A percentile compares a stretch with the other conserved stretches of the same genome.
These are phyloP conservation scores for Brachyistius frenatus DNA, from an alignment of 2,113 vertebrate species.

Conservation along the genomic window DNA sequence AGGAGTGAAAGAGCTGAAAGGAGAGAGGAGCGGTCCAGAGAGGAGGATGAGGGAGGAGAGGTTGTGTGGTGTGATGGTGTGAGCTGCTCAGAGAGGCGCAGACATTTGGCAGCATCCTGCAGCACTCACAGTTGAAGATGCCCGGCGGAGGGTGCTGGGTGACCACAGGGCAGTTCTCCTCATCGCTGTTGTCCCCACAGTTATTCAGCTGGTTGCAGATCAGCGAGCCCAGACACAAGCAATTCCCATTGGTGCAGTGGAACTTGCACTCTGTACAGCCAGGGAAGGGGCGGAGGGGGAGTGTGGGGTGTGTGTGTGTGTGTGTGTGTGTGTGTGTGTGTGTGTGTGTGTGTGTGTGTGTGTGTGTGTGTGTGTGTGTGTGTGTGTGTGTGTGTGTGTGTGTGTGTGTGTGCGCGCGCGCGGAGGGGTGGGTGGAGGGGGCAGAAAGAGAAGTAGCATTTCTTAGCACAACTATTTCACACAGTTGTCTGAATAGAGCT, in stretches of 20 bases:
- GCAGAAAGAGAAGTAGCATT: slow-evolving; percentile 8
- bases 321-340: too few species aligned
- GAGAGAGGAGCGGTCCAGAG: background rate
- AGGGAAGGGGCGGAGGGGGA: background rate
- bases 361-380: too few species aligned
- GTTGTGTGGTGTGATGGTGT: background rate
- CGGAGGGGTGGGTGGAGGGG: background rate
- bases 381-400: too few species aligned
- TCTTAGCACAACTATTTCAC: slow-evolving; percentile 21
- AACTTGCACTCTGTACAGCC: slow-evolving; percentile 93
- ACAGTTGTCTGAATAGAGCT: background rate
- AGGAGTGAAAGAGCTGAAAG: background rate
- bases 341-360: too few species aligned
- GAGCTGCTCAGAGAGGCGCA: background rate
- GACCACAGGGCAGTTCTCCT: slow-evolving; percentile 96
- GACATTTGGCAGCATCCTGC: slow-evolving; percentile 19
- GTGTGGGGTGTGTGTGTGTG: too few species aligned
- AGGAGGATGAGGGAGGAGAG: background rate
- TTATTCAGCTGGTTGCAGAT: slow-evolving; percentile 98
- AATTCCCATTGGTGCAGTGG: slow-evolving; percentile 97
- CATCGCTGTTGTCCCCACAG: slow-evolving; percentile 98
- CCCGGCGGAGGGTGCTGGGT: slow-evolving; percentile 94
- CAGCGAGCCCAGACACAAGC: slow-evolving; percentile 94
- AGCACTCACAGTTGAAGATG: slow-evolving; percentile 95
- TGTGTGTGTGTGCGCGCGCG: too few species aligned